Conservation (phyloP, 1,140 invertebrate genomes). For the Araneus ventricosus region DNA sequence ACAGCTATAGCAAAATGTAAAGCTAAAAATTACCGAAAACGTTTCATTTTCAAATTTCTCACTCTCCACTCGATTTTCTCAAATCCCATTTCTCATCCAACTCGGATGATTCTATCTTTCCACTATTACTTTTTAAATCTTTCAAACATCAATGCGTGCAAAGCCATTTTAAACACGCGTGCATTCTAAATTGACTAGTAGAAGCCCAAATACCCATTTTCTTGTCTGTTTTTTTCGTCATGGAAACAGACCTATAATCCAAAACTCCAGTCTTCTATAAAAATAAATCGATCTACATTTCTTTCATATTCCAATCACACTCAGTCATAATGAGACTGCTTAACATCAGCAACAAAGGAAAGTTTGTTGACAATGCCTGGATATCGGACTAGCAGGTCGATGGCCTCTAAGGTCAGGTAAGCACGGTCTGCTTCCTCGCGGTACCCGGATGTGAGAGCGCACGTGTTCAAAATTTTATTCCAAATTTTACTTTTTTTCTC, state of each 20-base stretch:
- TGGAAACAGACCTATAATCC: background rate
- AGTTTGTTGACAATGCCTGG: conserved; percentile 26
- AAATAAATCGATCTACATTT: background rate
- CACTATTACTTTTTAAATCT: too few relatives aligned
- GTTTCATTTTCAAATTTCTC: too few relatives aligned
- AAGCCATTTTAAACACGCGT: too few relatives aligned
- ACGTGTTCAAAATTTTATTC: background rate
- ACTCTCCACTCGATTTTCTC: too few relatives aligned
- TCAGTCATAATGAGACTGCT: background rate
- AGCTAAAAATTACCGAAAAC: too few relatives aligned
- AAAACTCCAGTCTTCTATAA: background rate
- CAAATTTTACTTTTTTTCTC: background rate
- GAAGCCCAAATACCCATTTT: too few relatives aligned
- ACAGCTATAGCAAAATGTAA: too few relatives aligned
- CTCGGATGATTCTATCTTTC: too few relatives aligned
- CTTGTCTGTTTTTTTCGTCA: background rate
- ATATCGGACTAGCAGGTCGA: conserved; percentile 6
- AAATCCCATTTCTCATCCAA: too few relatives aligned
- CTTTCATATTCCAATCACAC: background rate
- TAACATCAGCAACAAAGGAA: background rate
- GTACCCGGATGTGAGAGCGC: conserved; percentile 8
- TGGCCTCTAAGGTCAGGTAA: conserved; percentile 33
- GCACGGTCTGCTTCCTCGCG: conserved; percentile 27
- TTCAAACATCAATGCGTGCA: too few relatives aligned
- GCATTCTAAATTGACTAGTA: too few relatives aligned